Base-by-base conservation (phyloP, 2,888 invertebrate genomes). In the Phengaris alcon region DNA sequence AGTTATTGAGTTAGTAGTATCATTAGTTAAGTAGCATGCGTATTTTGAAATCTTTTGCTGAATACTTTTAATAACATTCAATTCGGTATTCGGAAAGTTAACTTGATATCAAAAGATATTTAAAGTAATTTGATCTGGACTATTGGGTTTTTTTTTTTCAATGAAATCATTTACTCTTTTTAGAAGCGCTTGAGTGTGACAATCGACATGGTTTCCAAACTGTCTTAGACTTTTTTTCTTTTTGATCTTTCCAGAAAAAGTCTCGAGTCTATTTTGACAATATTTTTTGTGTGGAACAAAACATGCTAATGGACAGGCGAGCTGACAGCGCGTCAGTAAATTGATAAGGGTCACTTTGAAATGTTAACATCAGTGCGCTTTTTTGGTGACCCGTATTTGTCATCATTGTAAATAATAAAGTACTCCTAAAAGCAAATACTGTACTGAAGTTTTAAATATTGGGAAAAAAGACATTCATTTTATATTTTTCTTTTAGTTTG, bases 271-370 rank as follows among this genome's bases (percentile, higher is more conserved):
- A 75, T 55, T 46, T 68, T 46, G 44, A 68, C 44, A 68, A 68
- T 69, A 75, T 70, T 75, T 72, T 75, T 69, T 75, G 70, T 69
- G 70, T 69, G 70, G 57, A 68, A 75, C 70, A 75, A 75, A 75
- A 75, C 75, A 70, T 75, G 69, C 7, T 75, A 75, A 75, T 75
- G 75, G 75, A 75, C 75, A 75, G 75, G 35, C 74, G 64, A 74
- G 59, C 48, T 74, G 74, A 74, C 74, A 72, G 48, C 72, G 22
- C 48, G 75, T 75, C 75, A 48, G 69, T 69, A 48, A 75, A 70
- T 70, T 75, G 75, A 75, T 70, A 75, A 75, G 75, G 75, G 75
- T 75, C 68, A 68, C 68, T 69, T 68, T 75, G 69, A 69, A 68
- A 75, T 48, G 48, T 54, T 75, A 75, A 68, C 15, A 46, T 75